Conservation (phyloP, 2,113 vertebrate genomes). For the Cephalopterus ornatus region DNA sequence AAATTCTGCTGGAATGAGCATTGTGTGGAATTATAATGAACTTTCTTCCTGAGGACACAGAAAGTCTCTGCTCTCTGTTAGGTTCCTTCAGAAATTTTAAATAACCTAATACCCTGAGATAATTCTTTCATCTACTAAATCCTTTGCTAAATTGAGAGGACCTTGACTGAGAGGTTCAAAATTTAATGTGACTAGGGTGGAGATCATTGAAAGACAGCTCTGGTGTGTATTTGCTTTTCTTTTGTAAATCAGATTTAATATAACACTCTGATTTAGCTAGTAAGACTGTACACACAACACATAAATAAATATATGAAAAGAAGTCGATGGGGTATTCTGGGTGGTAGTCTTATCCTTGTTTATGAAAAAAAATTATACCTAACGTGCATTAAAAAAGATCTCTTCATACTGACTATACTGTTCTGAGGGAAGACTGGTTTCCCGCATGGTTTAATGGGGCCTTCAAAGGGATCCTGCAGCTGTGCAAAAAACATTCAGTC, state of each 20-base stretch:
- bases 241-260: not conserved
- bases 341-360: not conserved
- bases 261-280: not conserved
- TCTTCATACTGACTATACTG: not conserved
- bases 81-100: not conserved
- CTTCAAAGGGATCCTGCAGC: not conserved
- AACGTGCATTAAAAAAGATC: not conserved
- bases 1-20: not conserved
- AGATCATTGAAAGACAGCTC: not conserved
- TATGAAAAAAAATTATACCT: not conserved
- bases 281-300: not conserved
- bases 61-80: not conserved
- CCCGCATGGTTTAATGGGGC: not conserved
- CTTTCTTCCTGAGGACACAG: not conserved
- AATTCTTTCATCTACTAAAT: not conserved
- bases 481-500: not conserved
- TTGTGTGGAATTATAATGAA: not conserved
- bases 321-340: not conserved
- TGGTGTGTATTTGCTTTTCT: not conserved
- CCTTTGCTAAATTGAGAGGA: not conserved
- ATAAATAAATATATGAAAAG: not conserved
- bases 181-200: not conserved
- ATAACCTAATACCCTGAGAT: not conserved
- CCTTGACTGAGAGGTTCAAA: not conserved
- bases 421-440: not conserved